A percentile compares a stretch with the other conserved stretches of the same genome.
Conservation (phyloP, 2,888 invertebrate species). For the Bellardia pandia region DNA sequence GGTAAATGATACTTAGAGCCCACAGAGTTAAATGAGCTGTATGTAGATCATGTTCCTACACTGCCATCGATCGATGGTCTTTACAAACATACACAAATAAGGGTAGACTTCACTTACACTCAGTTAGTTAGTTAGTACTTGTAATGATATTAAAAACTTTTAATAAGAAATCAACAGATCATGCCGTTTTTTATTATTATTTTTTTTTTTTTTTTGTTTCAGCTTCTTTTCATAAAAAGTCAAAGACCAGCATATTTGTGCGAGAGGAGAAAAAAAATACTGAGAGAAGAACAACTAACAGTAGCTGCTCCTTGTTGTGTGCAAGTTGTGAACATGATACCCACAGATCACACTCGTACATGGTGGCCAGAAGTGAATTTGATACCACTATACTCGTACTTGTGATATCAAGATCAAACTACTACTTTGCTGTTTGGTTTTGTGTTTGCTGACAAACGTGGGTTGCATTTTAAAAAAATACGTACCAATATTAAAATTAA, state of each 20-base stretch:
- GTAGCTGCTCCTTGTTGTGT: constrained; percentile 57
- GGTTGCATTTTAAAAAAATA: constrained; percentile 55
- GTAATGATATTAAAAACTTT: constrained; percentile 48
- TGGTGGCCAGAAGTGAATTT: constrained; percentile 69
- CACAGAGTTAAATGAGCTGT: constrained; percentile 59
- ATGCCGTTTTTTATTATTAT: constrained; percentile 28
- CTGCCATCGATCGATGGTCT: no score
- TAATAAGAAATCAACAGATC: constrained; percentile 62
- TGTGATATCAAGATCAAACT: constrained; percentile 57
- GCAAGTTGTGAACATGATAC: constrained; percentile 59
- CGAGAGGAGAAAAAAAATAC: neutral
- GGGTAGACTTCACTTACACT: constrained; percentile 60
- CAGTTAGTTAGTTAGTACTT: constrained; percentile 19
- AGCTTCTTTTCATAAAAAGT: constrained; percentile 61
- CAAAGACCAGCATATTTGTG: constrained; percentile 71
- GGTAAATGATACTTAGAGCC: constrained; percentile 67
- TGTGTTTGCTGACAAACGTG: constrained; percentile 53
- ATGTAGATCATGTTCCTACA: constrained; percentile 43
- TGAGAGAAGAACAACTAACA: constrained; percentile 23
- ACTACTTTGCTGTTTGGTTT: constrained; percentile 15
- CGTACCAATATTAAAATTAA: constrained; percentile 52
- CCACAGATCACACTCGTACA: constrained; percentile 65
- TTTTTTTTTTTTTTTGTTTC: neutral
- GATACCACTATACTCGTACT: constrained; percentile 63
- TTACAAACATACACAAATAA: constrained; percentile 56